Conservation (phyloP, 2,113 vertebrate species). For the Chaetops frenatus region DNA sequence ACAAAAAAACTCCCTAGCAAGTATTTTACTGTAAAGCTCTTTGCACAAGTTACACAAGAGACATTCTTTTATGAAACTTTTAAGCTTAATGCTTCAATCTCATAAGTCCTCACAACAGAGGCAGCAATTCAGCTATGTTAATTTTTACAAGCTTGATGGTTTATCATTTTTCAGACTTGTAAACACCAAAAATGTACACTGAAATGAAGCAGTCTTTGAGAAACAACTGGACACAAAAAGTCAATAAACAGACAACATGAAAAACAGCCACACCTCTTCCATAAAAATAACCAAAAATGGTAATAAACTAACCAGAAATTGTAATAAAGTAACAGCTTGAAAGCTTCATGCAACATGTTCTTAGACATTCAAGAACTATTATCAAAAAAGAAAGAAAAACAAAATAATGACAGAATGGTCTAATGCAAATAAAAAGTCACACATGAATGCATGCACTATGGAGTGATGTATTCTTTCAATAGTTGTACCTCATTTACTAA, state of each 20-base stretch:
- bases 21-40: constrained; percentile 25
- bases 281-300: constrained; percentile 10
- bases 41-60: background rate
- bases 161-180: background rate
- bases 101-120: constrained; percentile 55
- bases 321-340: constrained; percentile 20
- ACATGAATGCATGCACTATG: constrained; percentile 54
- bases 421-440: constrained; percentile 45
- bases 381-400: constrained; percentile 36
- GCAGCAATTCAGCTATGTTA: constrained; percentile 14
- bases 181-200: background rate
- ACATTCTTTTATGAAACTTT: constrained; percentile 31
- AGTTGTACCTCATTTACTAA: constrained; percentile 71
- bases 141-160: background rate
- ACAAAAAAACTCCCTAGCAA: background rate
- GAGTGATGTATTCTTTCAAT: constrained; percentile 52
- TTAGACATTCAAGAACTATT: constrained; percentile 21
- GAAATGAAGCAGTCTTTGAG: constrained; percentile 19
- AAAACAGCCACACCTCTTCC: background rate
- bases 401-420: constrained; percentile 11
- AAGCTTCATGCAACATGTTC: constrained; percentile 18
- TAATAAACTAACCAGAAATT: constrained; percentile 13
- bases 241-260: constrained; percentile 33
- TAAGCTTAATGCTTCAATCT: constrained; percentile 24
- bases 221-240: constrained; percentile 34